Evolutionary conservation across 2,113 vertebrate species (phyloP).

Genomic region (Chrysemys picta): DNA sequence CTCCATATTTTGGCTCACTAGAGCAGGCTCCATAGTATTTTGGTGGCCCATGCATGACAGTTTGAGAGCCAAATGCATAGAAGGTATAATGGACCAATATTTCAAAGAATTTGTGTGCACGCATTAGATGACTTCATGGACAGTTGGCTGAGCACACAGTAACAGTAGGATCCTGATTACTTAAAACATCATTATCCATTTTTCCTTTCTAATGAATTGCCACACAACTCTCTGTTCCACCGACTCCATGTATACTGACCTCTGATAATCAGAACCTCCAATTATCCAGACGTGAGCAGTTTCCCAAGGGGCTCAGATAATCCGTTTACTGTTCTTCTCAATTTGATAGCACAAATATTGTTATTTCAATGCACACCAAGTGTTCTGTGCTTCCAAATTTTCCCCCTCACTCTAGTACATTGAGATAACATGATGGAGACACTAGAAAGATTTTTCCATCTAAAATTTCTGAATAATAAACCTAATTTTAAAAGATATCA

Average conservation of each 20-base stretch:
- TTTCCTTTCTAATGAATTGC: not conserved
- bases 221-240: not conserved
- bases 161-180: not conserved
- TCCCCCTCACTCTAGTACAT: not conserved
- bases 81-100: not conserved
- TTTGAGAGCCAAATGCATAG: not conserved
- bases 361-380: not conserved
- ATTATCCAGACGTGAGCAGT: not conserved
- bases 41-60: not conserved
- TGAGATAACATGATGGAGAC: not conserved
- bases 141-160: not conserved
- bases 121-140: not conserved
- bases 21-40: not conserved
- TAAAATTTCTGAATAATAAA: not conserved
- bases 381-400: not conserved
- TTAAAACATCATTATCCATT: not conserved
- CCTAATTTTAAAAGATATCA: not conserved
- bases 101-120: not conserved
- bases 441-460: not conserved
- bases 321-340: not conserved
- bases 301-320: not conserved
- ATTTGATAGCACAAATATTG: not conserved
- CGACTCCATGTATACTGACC: not conserved
- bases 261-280: not conserved
- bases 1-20: not conserved